phyloP scores from a whole-genome alignment of 2,113 vertebrate genomes.

The Amblyopsis rosae region DNA sequence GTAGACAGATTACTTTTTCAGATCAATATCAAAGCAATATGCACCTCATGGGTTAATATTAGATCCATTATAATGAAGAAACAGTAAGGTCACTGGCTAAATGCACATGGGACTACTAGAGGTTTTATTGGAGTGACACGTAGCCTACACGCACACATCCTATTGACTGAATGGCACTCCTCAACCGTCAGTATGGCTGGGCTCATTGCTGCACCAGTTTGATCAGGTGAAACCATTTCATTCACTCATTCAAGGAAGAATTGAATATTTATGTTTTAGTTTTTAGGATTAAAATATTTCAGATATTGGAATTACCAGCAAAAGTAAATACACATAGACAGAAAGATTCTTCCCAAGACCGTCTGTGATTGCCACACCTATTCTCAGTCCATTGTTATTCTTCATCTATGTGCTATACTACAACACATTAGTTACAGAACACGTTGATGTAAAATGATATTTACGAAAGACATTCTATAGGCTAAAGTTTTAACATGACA shows the following conservation, averaged over 20 bases:
- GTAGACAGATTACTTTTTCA: not conserved
- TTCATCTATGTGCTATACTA: slow-evolving; percentile 30
- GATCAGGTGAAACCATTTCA: slow-evolving; percentile 29
- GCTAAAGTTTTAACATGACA: not conserved
- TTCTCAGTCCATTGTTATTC: slow-evolving; percentile 23
- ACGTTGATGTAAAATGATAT: slow-evolving; percentile 43
- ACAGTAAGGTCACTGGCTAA: slow-evolving; percentile 11
- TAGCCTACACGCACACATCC: not conserved
- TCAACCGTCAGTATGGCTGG: not conserved
- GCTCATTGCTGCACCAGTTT: slow-evolving; percentile 1
- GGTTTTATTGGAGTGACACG: no score
- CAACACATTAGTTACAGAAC: slow-evolving; percentile 49
- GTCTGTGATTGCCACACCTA: slow-evolving; percentile 31
- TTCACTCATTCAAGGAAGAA: not conserved
- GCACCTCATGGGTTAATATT: slow-evolving; percentile 3
- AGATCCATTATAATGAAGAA: slow-evolving; percentile 10
- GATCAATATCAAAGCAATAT: slow-evolving; percentile 2
- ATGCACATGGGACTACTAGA: no score
- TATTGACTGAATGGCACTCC: not conserved
- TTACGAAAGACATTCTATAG: not conserved
- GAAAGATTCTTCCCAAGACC: slow-evolving; percentile 7
- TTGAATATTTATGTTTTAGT: not conserved
- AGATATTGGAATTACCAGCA: not conserved
- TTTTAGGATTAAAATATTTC: slow-evolving; percentile 1
- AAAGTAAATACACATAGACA: not conserved